Evolutionary conservation across 2,113 vertebrate species (phyloP), one percentile per base, ranked within the genome.

Genomic region (Lynx canadensis): DNA sequence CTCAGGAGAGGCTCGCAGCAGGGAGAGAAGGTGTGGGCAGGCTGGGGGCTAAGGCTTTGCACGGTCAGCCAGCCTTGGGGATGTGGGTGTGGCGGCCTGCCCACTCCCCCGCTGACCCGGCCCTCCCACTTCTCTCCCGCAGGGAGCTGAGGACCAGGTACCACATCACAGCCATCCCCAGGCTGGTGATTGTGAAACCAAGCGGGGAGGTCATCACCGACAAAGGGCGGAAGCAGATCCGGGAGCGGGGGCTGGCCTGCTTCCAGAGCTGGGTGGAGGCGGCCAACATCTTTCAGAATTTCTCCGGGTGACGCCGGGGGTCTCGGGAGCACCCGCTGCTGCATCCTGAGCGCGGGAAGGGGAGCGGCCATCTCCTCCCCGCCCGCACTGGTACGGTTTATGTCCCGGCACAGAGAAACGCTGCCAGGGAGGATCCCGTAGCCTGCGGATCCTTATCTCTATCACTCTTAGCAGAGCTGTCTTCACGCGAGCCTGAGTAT

Each of bases 121-220:
- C 95, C 3, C 52, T 1, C 45, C 85, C 90, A 95, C 63, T 73
- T 97, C 91, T 97, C 29, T 88, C n/a, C 93, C 10, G 12, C 98
- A 99, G 99, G 73, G 99, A 99, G 89, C 96, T 99, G 98, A 99
- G 99, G 98, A 99, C 99, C 98, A 99, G 98, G 95, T 99, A 99
- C 98, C 99, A 98, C 97, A 99, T 99, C 98, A 99, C 99, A 0
- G 99, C 99, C 27, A 99, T 99, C 88, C 99, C 99, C 97, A 99
- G 99, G 97, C 99, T 99, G 89, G 99, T 99, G 98, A 99, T 99
- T n/a, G 99, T 99, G 99, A 99, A 99, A 97, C 99, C 99, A 95
- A 99, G 98, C 18, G 99, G 99, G 38, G 99, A 99, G 31, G 99
- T 99, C 95, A 99, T 99, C 99, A 99, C 99, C 1, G 99, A 99